Evolutionary conservation across 2,888 invertebrate species (phyloP).

Genomic region (Hybos culiciformis): DNA sequence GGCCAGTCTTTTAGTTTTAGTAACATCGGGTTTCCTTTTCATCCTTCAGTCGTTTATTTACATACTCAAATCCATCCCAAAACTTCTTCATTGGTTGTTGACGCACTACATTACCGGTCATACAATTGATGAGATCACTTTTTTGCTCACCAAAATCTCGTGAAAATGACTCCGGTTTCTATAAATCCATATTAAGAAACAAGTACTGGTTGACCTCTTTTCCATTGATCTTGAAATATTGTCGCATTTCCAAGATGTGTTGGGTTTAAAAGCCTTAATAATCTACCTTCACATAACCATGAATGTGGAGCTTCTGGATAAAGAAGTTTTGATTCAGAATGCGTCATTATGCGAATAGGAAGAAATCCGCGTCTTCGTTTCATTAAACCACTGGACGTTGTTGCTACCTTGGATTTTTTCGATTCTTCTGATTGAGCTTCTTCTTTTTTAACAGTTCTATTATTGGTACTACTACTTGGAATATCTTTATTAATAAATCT

Average conservation of each 20-base stretch:
- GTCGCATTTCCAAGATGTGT: constrained; percentile 61
- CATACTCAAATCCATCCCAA: constrained; percentile 93
- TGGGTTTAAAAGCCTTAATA: constrained; percentile 73
- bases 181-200: constrained; percentile 76
- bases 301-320: constrained; percentile 84
- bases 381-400: constrained; percentile 9
- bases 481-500: too few relatives aligned
- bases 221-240: constrained; percentile 86
- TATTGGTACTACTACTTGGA: too few relatives aligned
- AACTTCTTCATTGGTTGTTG: constrained; percentile 86
- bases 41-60: constrained; percentile 66
- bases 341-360: constrained; percentile 70
- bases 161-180: constrained; percentile 85
- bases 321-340: constrained; percentile 60
- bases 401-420: not conserved
- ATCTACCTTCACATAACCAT: constrained; percentile 86
- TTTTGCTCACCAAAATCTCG: constrained; percentile 83
- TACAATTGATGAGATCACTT: constrained; percentile 87
- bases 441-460: too few relatives aligned
- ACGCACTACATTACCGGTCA: constrained; percentile 76
- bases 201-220: constrained; percentile 84
- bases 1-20: constrained; percentile 97
- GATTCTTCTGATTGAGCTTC: too few relatives aligned
- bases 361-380: constrained; percentile 33
- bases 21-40: constrained; percentile 69